A percentile compares a stretch with the other conserved stretches of the same genome.
Conservation (phyloP, 2,113 vertebrate genomes). For the Gallinago media region DNA sequence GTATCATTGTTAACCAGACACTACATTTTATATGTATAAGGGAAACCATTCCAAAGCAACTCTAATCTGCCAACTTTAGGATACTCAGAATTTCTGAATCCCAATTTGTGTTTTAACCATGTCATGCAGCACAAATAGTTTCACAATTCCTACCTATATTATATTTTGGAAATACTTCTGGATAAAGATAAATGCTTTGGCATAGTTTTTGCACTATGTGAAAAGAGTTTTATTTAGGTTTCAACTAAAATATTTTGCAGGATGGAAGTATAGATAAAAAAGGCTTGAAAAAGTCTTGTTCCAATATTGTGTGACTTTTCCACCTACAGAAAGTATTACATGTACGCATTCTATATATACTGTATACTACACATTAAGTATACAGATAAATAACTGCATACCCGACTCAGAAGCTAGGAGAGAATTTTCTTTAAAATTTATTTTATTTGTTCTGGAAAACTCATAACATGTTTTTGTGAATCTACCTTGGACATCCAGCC, state of each 20-base stretch:
- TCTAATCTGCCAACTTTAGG: background rate
- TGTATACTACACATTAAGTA: background rate
- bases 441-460: slow-evolving; percentile 1
- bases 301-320: background rate
- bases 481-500: slow-evolving; percentile 13
- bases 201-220: background rate
- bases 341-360: background rate
- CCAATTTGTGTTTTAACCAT: background rate
- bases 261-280: background rate
- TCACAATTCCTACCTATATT: background rate
- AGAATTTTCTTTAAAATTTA: background rate
- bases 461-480: background rate
- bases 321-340: background rate
- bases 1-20: background rate
- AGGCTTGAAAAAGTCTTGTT: background rate
- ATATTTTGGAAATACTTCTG: background rate
- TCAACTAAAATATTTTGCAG: background rate
- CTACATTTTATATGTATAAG: background rate
- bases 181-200: background rate
- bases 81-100: background rate
- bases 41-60: background rate
- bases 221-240: background rate
- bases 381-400: background rate
- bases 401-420: background rate
- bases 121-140: background rate